Evolutionary conservation across 2,797 vertebrate species (phyloP), one percentile per base, ranked within the genome.

Genomic region (Halcyon smyrnensis): DNA sequence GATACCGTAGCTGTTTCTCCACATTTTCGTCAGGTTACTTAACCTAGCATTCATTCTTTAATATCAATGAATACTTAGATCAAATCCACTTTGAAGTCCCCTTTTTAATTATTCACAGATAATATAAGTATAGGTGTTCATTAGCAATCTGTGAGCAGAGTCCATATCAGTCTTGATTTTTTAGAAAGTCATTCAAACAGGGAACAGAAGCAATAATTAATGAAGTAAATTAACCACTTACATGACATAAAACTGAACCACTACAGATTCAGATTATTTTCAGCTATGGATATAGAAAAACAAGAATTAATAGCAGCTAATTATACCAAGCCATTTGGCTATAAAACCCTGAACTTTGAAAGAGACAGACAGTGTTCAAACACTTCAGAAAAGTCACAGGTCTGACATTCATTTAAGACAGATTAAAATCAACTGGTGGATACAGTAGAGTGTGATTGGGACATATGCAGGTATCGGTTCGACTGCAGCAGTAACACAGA

Each of bases 401-500:
- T 74, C 20, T 1, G 0, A 48, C 30, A 56, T 32, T 65, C 11
- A 4, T 75, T 83, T 56, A 6, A 63, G 8, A 46, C 28, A 54
- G 53, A 54, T 54, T 12, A 54, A 54, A 32, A 54, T 11, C 17
- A 32, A 12, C 37, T 25, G 6, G 16, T 81, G 46, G 43, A 70
- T 73, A 88, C 65, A 41, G 27, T 24, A 28, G 32, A 57, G 64
- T 3, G 13, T 20, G 56, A 45, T 1, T 62, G 46, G 37, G 15
- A 56, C 17, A 53, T 8, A 7, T 0, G 0, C 3, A 25, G 13
- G 13, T 34, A n/a, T 4, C 69, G 21, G 17, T 71, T 81, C 79
- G 73, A 1, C 1, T 65, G 25, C 48, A 68, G 68, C 4, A 37
- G 27, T 23, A 68, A 27, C 0, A 46, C 1, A 0, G 4, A 86